Base-by-base conservation (phyloP, 2,113 vertebrate genomes). In the Nycticorax nycticorax region DNA sequence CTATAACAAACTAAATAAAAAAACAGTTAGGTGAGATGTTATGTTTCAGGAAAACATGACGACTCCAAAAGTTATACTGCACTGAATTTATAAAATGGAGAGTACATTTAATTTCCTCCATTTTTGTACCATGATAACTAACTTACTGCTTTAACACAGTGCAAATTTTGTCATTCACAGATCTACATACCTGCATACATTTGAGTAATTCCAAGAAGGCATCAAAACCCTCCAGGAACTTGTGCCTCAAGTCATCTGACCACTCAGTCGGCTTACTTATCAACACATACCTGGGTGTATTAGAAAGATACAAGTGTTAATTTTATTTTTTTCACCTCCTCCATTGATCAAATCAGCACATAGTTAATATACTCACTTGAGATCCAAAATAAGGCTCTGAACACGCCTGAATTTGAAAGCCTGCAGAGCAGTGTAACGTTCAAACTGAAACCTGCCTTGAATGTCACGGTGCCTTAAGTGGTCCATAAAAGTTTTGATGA, bases 371-470 rank as follows among this genome's bases (percentile, higher is more conserved):
- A 81, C 99, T 98, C 96, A 99, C 99, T 99, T 99, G 84, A 99
- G 98, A 97, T 99, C 99, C 95, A 99, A 98, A 88, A 99, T 99
- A 94, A 99, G 98, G 93, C 98, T 99, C 97, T 99, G 99, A 72
- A 99, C 99, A 60, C 99, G 98, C 45, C 98, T 98, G 67, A 99
- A 99, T 97, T 99, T 99, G 97, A 99, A 99, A 96, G 99, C 99
- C 95, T 99, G 99, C 88, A 99, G 98, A 41, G 99, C 98, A 3
- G 99, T 99, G 93, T 99, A 99, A 85, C 99, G 98, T 96, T 99
- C 99, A 72, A 99, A 99, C 96, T 99, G 99, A 98, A 99, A 99
- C 45, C 98, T 99, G 45, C 99, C 99, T 93, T 99, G 99, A 62
- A 98, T 92, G 96, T 99, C 99, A 93, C 99, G 97, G 95, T 99